Evolutionary conservation across 2,797 vertebrate species (phyloP).

Genomic region (Graptemys geographica): DNA sequence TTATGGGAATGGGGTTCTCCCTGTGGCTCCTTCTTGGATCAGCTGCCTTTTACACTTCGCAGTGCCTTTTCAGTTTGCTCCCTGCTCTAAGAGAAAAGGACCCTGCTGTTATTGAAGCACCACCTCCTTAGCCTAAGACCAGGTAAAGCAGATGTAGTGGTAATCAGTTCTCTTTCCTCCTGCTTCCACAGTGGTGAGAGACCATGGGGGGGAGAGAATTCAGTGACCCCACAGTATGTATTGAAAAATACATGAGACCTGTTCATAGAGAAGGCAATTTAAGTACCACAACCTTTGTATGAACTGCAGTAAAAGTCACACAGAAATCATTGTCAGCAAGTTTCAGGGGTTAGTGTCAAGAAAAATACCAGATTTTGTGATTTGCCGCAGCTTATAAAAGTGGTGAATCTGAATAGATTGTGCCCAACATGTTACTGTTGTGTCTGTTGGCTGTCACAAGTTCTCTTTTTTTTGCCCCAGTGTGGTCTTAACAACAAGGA

Average conservation of each 20-base stretch:
- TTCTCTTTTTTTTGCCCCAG: rapidly evolving
- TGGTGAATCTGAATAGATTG: background rate
- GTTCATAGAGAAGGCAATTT: background rate
- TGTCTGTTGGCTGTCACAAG: conserved; percentile 13
- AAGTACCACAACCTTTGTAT: background rate
- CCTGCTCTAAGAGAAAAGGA: background rate
- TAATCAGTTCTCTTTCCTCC: background rate
- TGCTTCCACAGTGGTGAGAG: background rate
- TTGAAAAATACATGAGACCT: background rate
- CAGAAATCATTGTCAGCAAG: conserved; percentile 10
- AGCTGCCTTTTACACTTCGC: background rate
- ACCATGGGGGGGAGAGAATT: background rate
- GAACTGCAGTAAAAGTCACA: background rate
- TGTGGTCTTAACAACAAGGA: background rate
- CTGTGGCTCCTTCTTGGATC: background rate
- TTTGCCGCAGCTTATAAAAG: conserved; percentile 19
- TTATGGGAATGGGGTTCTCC: background rate
- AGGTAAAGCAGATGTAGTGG: background rate
- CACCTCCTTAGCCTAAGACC: background rate
- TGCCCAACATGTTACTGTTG: conserved; percentile 43
- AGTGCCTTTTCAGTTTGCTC: background rate
- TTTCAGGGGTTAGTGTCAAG: background rate
- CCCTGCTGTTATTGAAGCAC: background rate
- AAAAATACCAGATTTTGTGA: background rate
- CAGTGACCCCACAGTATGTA: background rate